Evolutionary conservation across 2,797 vertebrate species (phyloP).

Genomic region (Apogon hyalosoma): DNA sequence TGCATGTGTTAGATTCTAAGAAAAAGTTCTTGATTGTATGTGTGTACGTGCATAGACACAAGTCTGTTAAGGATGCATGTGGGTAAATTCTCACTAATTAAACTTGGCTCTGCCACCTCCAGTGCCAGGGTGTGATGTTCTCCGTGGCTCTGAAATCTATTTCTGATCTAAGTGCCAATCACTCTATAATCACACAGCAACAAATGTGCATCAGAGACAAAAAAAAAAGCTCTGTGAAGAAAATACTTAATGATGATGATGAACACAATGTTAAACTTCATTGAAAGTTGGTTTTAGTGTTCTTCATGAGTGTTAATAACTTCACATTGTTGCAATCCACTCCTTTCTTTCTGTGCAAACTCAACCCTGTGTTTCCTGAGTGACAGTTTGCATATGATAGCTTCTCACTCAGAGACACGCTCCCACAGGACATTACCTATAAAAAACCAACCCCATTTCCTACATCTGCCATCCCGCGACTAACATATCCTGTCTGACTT

Average conservation of each 20-base stretch:
- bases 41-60: constrained; percentile 34
- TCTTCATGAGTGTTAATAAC: constrained; percentile 10
- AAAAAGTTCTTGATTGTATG: constrained; percentile 27
- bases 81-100: constrained; percentile 67
- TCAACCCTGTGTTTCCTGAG: constrained; percentile 45
- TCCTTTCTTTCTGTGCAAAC: constrained; percentile 35
- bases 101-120: constrained; percentile 68
- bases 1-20: constrained; percentile 16
- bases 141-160: constrained; percentile 73
- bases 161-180: constrained; percentile 76
- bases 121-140: constrained; percentile 78
- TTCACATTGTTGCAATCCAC: constrained; percentile 13
- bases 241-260: constrained; percentile 24
- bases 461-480: constrained; percentile 55
- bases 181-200: constrained; percentile 67
- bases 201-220: constrained; percentile 43
- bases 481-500: constrained; percentile 67
- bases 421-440: constrained; percentile 66
- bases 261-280: constrained; percentile 25
- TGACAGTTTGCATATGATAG: constrained; percentile 58
- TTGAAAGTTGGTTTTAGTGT: constrained; percentile 32
- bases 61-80: constrained; percentile 43
- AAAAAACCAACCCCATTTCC: constrained; percentile 65
- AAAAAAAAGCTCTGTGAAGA: constrained; percentile 10
- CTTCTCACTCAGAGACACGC: constrained; percentile 39